These are phyloP conservation scores for Selenia dentaria DNA, from an alignment of 2,888 invertebrate species.

Conservation along the genomic window DNA sequence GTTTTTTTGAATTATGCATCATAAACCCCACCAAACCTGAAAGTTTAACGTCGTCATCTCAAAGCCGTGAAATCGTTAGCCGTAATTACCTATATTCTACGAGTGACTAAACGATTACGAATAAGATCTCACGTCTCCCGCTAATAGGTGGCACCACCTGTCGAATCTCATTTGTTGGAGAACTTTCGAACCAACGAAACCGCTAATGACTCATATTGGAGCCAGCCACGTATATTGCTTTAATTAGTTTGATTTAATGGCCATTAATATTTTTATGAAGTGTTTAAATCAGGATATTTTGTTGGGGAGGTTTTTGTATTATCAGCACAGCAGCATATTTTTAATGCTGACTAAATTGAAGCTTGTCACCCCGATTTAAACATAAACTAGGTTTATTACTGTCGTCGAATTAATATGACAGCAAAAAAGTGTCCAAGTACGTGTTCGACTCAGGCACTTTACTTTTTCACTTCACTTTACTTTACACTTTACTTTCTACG, in stretches of 20 bases:
- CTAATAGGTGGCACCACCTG: conserved; percentile 27
- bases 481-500: too few relatives aligned
- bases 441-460: too few relatives aligned
- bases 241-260: conserved; percentile 10
- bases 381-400: too few relatives aligned
- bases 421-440: too few relatives aligned
- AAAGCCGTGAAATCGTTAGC: conserved; percentile 2
- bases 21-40: too few relatives aligned
- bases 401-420: too few relatives aligned
- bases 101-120: conserved; percentile 10
- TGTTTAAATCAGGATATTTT: conserved; percentile 3
- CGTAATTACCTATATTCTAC: conserved; percentile 2
- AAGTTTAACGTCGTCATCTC: conserved; percentile 9
- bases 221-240: conserved; percentile 11
- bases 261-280: conserved; percentile 12
- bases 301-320: conserved; percentile 8
- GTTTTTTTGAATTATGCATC: too few relatives aligned
- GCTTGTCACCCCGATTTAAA: background rate
- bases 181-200: conserved; percentile 14
- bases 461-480: too few relatives aligned
- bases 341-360: background rate
- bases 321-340: conserved; percentile 1
- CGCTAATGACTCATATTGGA: conserved; percentile 15
- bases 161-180: conserved; percentile 22
- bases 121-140: conserved; percentile 20